These are phyloP conservation scores for Ctenosaura bakeri DNA, from an alignment of 2,797 vertebrate species.

Conservation along the genomic window DNA sequence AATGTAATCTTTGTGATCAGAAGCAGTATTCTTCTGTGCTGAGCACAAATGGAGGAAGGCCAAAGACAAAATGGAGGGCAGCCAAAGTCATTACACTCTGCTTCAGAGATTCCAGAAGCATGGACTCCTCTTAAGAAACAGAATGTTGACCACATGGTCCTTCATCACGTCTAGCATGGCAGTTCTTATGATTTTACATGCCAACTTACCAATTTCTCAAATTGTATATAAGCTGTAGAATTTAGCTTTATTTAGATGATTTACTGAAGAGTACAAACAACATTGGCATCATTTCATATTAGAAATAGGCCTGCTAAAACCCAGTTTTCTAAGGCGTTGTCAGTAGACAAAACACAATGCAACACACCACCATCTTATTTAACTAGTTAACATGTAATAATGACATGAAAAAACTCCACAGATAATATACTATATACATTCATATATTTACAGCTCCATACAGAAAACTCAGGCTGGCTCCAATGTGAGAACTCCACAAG, in stretches of 20 bases:
- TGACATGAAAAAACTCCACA: slow-evolving; percentile 52
- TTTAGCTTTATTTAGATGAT: slow-evolving; percentile 6
- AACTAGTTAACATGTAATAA: slow-evolving; percentile 74
- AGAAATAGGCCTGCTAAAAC: slow-evolving; percentile 46
- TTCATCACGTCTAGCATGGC: neutral
- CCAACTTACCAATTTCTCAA: neutral
- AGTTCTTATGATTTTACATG: neutral
- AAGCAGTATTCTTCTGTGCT: slow-evolving; percentile 1
- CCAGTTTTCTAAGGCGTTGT: slow-evolving; percentile 51
- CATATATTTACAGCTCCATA: slow-evolving; percentile 75
- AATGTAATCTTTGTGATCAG: neutral
- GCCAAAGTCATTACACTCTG: neutral
- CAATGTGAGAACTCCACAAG: slow-evolving; percentile 67
- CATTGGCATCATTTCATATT: slow-evolving; percentile 53
- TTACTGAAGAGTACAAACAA: slow-evolving; percentile 15
- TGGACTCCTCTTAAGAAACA: neutral
- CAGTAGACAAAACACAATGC: slow-evolving; percentile 3
- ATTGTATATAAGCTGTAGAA: slow-evolving; percentile 2
- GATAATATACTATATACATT: slow-evolving; percentile 67
- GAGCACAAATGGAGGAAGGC: neutral
- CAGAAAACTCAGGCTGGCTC: slow-evolving; percentile 70
- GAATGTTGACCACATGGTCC: neutral
- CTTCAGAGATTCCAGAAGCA: neutral
- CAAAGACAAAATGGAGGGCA: neutral
- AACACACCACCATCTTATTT: slow-evolving; percentile 64